These are phyloP conservation scores for Molossus molossus DNA, from an alignment of 2,797 vertebrate species.

Conservation along the genomic window DNA sequence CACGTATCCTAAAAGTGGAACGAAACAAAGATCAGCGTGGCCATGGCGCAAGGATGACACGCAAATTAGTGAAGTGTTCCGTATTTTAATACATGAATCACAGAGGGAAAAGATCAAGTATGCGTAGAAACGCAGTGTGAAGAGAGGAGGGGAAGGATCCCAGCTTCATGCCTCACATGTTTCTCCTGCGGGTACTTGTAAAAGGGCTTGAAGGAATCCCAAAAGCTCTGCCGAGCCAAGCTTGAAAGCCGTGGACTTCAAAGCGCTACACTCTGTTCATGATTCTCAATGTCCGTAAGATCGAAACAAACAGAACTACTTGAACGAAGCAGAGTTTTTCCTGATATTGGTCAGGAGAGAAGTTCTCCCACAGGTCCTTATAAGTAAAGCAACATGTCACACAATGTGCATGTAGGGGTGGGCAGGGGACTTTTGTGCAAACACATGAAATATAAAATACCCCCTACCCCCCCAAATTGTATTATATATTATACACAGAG, in stretches of 20 bases:
- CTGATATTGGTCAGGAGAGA: too few relatives aligned
- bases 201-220: not conserved
- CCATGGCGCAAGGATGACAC: not conserved
- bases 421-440: too few relatives aligned
- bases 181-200: not conserved
- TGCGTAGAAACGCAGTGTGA: not conserved
- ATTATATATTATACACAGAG: too few relatives aligned
- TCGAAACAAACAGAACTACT: too few relatives aligned
- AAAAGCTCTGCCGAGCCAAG: not conserved
- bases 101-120: not conserved
- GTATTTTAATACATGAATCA: not conserved
- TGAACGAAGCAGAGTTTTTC: too few relatives aligned
- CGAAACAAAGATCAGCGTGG: not conserved
- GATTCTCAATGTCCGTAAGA: too few relatives aligned
- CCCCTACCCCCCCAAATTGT: too few relatives aligned
- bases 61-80: not conserved
- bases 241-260: not conserved
- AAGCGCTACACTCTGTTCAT: too few relatives aligned
- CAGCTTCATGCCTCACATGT: not conserved
- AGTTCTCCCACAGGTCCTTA: too few relatives aligned
- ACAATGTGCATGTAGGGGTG: too few relatives aligned
- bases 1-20: not conserved
- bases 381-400: too few relatives aligned
- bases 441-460: too few relatives aligned
- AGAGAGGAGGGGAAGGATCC: not conserved